These are phyloP conservation scores for Caenorhabditis uteleia DNA, from an alignment of 2,888 invertebrate genomes.

Conservation along the genomic window DNA sequence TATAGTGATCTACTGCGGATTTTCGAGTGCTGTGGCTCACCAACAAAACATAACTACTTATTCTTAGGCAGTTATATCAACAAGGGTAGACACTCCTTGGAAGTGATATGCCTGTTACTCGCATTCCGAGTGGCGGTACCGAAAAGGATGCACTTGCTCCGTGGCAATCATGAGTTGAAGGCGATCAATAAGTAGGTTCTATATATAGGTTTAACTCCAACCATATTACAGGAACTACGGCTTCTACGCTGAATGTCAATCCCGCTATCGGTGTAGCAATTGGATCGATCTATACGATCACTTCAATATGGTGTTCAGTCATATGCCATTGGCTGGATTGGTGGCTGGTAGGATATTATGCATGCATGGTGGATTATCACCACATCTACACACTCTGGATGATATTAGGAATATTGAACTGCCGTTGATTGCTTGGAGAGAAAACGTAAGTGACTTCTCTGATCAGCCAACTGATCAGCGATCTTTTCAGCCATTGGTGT, in stretches of 20 bases:
- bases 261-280: conserved; percentile 37
- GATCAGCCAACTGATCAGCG: no score
- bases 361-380: conserved; percentile 59
- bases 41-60: conserved; percentile 45
- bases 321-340: conserved; percentile 59
- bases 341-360: conserved; percentile 55
- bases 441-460: no score
- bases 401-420: conserved; percentile 55
- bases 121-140: conserved; percentile 56
- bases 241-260: conserved; percentile 45
- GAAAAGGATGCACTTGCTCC: conserved; percentile 52
- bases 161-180: conserved; percentile 62
- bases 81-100: conserved; percentile 57
- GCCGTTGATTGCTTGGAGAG: no score
- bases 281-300: conserved; percentile 41
- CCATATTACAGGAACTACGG: conserved; percentile 56
- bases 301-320: conserved; percentile 60
- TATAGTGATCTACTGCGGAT: conserved; percentile 46
- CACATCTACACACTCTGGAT: conserved; percentile 49
- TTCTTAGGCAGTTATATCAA: conserved; percentile 63
- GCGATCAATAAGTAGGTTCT: conserved; percentile 57
- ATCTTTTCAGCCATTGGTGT: conserved; percentile 44
- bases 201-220: not conserved
- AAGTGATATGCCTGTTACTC: conserved; percentile 54
- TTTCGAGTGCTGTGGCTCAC: conserved; percentile 49